Percentiles rank a stretch among this genome's conserved stretches.
phyloP scores from a whole-genome alignment of 2,797 vertebrate species.

The Enteromius anoplus region DNA sequence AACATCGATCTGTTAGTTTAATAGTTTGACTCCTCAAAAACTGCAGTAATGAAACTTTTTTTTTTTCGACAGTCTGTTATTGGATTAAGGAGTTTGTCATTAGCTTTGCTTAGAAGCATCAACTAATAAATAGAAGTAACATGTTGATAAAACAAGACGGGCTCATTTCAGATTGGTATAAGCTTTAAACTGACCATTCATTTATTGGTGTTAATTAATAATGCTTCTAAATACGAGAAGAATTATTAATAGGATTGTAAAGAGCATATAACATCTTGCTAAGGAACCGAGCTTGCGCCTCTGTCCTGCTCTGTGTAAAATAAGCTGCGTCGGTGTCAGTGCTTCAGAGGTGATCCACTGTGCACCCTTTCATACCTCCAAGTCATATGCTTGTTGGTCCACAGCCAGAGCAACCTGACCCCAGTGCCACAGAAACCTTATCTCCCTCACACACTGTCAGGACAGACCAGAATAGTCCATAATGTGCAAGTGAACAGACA shows the following conservation, averaged over 20 bases:
- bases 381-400: constrained; percentile 87
- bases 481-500: constrained; percentile 75
- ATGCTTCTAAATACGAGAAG: not conserved
- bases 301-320: not conserved
- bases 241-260: not conserved
- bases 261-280: not conserved
- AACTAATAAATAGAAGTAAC: not conserved
- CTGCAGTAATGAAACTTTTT: not conserved
- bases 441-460: constrained; percentile 81
- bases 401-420: constrained; percentile 80
- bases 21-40: not conserved
- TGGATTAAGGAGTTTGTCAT: not conserved
- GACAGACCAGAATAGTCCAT: constrained; percentile 91
- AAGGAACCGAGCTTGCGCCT: not conserved
- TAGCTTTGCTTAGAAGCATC: not conserved
- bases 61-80: not conserved
- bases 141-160: too few relatives aligned
- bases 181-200: not conserved
- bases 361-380: constrained; percentile 74
- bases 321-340: not conserved
- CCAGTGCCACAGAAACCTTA: constrained; percentile 79
- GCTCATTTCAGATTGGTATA: too few relatives aligned
- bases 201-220: not conserved
- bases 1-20: not conserved
- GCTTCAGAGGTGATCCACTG: constrained; percentile 13